phyloP scores from a whole-genome alignment of 2,888 invertebrate genomes.

The Tachina lurida region DNA sequence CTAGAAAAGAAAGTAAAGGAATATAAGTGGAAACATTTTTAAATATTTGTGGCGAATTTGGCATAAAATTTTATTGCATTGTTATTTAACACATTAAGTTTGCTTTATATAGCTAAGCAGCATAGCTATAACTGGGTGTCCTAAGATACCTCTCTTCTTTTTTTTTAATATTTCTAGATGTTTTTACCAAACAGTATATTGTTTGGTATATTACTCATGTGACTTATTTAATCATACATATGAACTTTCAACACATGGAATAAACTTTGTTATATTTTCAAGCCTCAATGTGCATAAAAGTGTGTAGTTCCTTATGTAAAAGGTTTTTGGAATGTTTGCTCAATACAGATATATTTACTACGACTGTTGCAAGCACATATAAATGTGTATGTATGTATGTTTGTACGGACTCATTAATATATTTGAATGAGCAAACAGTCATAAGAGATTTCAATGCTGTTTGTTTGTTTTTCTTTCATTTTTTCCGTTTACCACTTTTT shows the following conservation, averaged over 20 bases:
- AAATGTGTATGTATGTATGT: too few relatives aligned
- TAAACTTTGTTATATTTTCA: background rate
- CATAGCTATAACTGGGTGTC: too few relatives aligned
- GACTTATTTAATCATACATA: constrained; percentile 52
- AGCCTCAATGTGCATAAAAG: background rate
- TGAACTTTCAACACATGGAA: constrained; percentile 2
- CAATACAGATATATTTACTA: background rate
- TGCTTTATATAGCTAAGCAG: too few relatives aligned
- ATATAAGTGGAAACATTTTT: too few relatives aligned
- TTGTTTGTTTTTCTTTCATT: constrained; percentile 7
- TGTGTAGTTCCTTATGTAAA: constrained; percentile 23
- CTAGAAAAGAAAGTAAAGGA: too few relatives aligned
- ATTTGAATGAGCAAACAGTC: constrained; percentile 11
- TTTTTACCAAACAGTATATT: constrained; percentile 55
- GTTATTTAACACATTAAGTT: too few relatives aligned
- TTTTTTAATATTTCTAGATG: constrained; percentile 54
- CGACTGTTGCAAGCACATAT: background rate
- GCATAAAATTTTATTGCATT: too few relatives aligned
- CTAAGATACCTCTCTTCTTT: too few relatives aligned
- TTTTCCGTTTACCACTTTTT: constrained; percentile 51
- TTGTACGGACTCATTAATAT: background rate
- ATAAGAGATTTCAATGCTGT: constrained; percentile 41
- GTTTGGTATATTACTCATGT: constrained; percentile 53
- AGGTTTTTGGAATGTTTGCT: constrained; percentile 36
- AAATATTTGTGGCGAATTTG: too few relatives aligned